phyloP scores from a whole-genome alignment of 2,888 invertebrate species.

The Caradrina clavipalpis region DNA sequence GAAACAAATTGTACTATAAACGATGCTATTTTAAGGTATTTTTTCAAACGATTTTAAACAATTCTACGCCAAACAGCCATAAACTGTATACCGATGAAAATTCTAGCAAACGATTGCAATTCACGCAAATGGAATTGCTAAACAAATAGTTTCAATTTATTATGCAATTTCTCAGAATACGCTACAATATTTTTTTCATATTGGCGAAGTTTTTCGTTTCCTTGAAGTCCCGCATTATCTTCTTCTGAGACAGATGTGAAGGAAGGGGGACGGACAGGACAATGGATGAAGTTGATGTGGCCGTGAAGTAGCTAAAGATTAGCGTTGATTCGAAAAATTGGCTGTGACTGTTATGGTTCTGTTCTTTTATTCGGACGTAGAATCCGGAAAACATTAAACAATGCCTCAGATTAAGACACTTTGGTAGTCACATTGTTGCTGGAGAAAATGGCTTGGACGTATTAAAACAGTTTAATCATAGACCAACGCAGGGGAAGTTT shows the following conservation, averaged over 20 bases:
- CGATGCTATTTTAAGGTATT: background rate
- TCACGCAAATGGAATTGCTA: constrained; percentile 30
- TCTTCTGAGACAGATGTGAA: constrained; percentile 16
- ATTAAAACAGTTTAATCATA: background rate
- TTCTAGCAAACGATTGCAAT: constrained; percentile 26
- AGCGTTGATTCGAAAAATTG: background rate
- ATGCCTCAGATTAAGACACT: background rate
- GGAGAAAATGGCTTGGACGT: too few species aligned
- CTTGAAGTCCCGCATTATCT: constrained; percentile 23
- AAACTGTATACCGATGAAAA: constrained; percentile 23
- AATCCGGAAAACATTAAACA: background rate
- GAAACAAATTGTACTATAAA: constrained; percentile 9
- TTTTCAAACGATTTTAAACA: constrained; percentile 3
- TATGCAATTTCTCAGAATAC: constrained; percentile 33
- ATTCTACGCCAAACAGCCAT: constrained; percentile 6
- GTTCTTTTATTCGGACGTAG: too few species aligned
- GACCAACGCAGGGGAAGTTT: constrained; percentile 4
- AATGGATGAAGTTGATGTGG: constrained; percentile 30
- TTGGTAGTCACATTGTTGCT: background rate
- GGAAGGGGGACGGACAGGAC: constrained; percentile 18
- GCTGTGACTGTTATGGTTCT: too few species aligned
- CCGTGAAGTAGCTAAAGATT: background rate
- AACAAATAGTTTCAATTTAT: constrained; percentile 35
- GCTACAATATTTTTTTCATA: constrained; percentile 24
- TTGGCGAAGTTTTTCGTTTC: constrained; percentile 31